Evolutionary conservation across 2,797 vertebrate genomes (phyloP).

Genomic region (Babyrousa celebensis): DNA sequence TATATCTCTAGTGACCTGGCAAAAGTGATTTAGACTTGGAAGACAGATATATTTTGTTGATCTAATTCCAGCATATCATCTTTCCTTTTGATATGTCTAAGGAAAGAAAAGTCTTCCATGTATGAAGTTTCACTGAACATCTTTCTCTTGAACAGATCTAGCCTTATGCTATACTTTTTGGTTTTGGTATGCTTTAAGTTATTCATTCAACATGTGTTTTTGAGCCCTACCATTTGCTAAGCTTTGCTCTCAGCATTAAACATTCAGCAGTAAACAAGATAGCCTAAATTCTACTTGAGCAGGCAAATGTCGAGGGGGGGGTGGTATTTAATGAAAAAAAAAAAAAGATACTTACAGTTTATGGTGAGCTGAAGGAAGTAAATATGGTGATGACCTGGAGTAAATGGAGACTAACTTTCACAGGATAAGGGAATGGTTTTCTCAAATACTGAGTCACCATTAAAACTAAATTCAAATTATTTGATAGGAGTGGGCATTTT

Average conservation of each 20-base stretch:
- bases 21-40: conserved; percentile 20
- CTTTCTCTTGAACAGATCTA: conserved; percentile 31
- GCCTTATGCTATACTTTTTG: not conserved
- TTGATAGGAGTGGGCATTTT: conserved; percentile 14
- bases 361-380: not conserved
- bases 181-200: not conserved
- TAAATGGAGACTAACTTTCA: not conserved
- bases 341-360: not conserved
- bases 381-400: not conserved
- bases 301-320: not conserved
- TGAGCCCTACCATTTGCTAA: not conserved
- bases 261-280: conserved; percentile 19
- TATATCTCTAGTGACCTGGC: conserved; percentile 1
- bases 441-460: not conserved
- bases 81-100: conserved; percentile 54
- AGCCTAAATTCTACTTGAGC: not conserved
- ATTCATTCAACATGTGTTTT: not conserved
- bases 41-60: conserved; percentile 56
- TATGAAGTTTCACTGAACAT: not conserved
- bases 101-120: not conserved
- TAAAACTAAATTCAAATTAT: conserved; percentile 27
- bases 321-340: not conserved
- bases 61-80: not conserved
- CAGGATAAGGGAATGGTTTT: not conserved
- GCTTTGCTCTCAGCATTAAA: not conserved